These are phyloP conservation scores for Dendroctonus ponderosae DNA, from an alignment of 1,140 invertebrate species.

Conservation along the genomic window DNA sequence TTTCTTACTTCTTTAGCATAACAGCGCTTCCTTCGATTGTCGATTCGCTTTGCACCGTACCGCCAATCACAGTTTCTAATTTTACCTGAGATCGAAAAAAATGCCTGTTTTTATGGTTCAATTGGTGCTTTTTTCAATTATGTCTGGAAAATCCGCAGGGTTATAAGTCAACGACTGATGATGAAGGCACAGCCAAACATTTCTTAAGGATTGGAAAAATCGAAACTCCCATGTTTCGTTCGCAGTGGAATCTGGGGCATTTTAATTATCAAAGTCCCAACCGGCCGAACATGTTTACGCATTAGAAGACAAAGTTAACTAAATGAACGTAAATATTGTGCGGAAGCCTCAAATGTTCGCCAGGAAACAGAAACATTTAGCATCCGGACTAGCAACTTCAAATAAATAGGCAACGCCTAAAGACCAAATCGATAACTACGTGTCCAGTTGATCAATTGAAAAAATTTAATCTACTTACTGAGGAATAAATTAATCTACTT, in stretches of 20 bases:
- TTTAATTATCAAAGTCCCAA: too few relatives aligned
- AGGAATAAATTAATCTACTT: too few relatives aligned
- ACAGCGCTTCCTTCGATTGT: conserved; percentile 34
- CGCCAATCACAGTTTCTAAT: conserved; percentile 21
- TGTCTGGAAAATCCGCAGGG: too few relatives aligned
- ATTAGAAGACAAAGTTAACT: background rate
- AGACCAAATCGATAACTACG: too few relatives aligned
- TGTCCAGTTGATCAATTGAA: too few relatives aligned
- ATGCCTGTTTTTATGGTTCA: conserved; percentile 10
- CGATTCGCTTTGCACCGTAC: conserved; percentile 26
- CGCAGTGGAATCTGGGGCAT: too few relatives aligned
- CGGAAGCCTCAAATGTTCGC: background rate
- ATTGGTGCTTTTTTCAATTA: conserved; percentile 1
- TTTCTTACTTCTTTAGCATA: conserved; percentile 32
- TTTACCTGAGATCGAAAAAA: conserved; percentile 12
- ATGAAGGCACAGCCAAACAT: too few relatives aligned
- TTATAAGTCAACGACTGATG: too few relatives aligned
- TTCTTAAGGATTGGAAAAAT: too few relatives aligned
- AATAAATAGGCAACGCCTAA: background rate
- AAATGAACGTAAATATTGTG: background rate
- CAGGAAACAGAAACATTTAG: conserved; percentile 1
- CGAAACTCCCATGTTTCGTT: too few relatives aligned
- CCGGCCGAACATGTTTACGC: too few relatives aligned
- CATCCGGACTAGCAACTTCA: background rate
- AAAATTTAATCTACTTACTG: too few relatives aligned